Conservation (phyloP, 2,113 vertebrate genomes). For the Saiga tatarica region DNA sequence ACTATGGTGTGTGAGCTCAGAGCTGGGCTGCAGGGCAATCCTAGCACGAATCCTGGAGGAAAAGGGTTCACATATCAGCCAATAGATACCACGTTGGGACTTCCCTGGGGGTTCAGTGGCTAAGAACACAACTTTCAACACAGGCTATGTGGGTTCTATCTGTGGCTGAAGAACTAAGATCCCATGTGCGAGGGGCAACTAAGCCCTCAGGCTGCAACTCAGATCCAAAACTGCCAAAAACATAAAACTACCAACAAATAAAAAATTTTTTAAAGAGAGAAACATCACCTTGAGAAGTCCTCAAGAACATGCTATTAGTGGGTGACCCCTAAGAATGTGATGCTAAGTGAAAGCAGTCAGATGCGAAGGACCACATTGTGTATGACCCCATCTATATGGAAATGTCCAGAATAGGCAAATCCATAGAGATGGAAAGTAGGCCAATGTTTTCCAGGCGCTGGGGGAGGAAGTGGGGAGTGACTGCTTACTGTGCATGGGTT, state of each 20-base stretch:
- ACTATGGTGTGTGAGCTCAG: rapidly evolving
- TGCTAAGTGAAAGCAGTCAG: neutral
- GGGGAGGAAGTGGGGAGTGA: neutral
- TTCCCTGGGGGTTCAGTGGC: neutral
- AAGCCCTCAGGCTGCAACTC: neutral
- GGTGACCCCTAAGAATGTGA: neutral
- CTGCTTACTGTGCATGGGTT: neutral
- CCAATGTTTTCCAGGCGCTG: too few species aligned
- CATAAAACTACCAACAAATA: neutral
- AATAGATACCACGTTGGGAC: neutral
- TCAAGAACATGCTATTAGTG: neutral
- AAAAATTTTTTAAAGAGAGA: neutral
- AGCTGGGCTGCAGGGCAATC: rapidly evolving
- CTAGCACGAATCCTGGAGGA: rapidly evolving
- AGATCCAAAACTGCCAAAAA: neutral
- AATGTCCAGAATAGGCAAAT: neutral
- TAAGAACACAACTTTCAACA: neutral
- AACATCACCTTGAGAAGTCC: neutral
- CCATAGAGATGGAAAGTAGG: neutral
- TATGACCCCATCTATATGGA: neutral
- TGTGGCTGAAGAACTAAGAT: neutral
- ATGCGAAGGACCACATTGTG: neutral
- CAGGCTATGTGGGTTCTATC: neutral
- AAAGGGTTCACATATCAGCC: neutral
- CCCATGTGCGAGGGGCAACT: rapidly evolving